Evolutionary conservation across 2,888 invertebrate genomes (phyloP).

Genomic region (Cataglyphis altisquamis): DNA sequence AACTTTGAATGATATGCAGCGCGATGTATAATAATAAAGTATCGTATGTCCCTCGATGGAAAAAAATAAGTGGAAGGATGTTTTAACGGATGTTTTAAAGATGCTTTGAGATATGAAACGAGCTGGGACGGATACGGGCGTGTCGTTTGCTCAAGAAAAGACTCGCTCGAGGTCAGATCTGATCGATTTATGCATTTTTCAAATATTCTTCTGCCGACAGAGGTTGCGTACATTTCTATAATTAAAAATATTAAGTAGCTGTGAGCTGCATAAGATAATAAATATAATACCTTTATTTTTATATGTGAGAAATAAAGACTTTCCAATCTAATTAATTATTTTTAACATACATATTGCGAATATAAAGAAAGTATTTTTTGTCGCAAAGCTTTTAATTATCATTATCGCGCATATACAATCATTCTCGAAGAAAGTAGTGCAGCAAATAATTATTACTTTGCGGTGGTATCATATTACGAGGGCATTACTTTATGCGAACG

Average conservation of each 20-base stretch:
- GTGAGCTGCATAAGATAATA: background rate
- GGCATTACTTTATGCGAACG: constrained; percentile 12
- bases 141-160: constrained; percentile 25
- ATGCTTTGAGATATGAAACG: constrained; percentile 16
- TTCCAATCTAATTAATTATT: background rate
- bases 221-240: constrained; percentile 14
- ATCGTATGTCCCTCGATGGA: constrained; percentile 49
- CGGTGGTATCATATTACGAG: background rate
- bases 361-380: background rate
- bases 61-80: constrained; percentile 37
- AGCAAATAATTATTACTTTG: constrained; percentile 8
- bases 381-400: background rate
- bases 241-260: constrained; percentile 36
- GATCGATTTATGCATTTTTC: constrained; percentile 42
- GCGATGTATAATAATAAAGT: constrained; percentile 59
- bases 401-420: background rate
- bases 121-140: background rate
- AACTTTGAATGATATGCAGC: background rate
- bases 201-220: constrained; percentile 33
- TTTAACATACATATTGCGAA: background rate
- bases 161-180: constrained; percentile 39
- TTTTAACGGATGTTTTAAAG: background rate
- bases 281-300: background rate
- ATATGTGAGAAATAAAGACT: background rate
- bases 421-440: background rate